Conservation (phyloP, 2,113 vertebrate species). For the Proteles cristata region DNA sequence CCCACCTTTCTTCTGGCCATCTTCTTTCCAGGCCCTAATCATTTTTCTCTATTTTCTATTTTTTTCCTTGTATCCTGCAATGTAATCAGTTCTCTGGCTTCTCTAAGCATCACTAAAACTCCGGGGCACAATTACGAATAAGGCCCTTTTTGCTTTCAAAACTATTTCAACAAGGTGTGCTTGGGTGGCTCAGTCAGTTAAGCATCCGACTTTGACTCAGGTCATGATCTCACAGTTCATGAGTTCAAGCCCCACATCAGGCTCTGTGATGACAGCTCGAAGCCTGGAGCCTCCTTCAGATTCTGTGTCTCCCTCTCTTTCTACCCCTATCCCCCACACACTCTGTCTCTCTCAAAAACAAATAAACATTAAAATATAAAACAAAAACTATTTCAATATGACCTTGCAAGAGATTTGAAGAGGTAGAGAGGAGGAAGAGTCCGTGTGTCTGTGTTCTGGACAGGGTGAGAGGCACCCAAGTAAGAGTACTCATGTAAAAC, state of each 20-base stretch:
- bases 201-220: no score
- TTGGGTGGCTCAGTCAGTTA: no score
- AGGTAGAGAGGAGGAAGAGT: not conserved
- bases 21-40: not conserved
- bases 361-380: no score
- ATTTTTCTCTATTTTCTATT: slow-evolving; percentile 22
- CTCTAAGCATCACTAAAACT: not conserved
- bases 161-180: not conserved
- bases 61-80: not conserved
- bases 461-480: not conserved
- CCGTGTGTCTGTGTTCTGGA: not conserved
- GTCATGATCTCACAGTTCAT: no score
- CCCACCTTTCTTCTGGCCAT: not conserved
- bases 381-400: not conserved
- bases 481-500: not conserved
- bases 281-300: no score
- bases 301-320: no score
- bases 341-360: no score
- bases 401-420: not conserved
- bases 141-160: not conserved
- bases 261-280: no score
- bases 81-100: not conserved
- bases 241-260: no score
- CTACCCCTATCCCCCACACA: no score
- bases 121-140: not conserved